Evolutionary conservation across 2,888 invertebrate species (phyloP).

Genomic region (Philereme transversata): DNA sequence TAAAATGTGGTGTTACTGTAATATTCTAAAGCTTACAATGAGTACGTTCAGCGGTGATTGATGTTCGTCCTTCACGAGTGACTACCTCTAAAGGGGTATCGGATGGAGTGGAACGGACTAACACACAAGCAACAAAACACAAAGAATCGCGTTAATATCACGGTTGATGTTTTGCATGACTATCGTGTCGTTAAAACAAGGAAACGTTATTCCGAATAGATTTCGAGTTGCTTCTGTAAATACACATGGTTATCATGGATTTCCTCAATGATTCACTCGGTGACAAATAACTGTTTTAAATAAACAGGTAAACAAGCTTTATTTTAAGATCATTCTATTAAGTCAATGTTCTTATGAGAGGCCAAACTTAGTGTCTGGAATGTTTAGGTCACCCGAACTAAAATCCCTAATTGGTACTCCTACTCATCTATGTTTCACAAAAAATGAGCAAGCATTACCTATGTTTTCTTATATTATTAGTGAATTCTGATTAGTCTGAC

Average conservation of each 20-base stretch:
- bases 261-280: slow-evolving; percentile 18
- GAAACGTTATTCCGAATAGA: slow-evolving; percentile 27
- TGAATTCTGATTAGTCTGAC: slow-evolving; percentile 32
- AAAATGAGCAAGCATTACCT: too few species aligned
- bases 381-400: too few species aligned
- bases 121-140: slow-evolving; percentile 43
- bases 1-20: slow-evolving; percentile 14
- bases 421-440: too few species aligned
- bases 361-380: too few species aligned
- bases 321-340: not conserved
- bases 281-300: slow-evolving; percentile 6
- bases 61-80: slow-evolving; percentile 56
- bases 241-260: slow-evolving; percentile 17
- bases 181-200: slow-evolving; percentile 34
- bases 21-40: slow-evolving; percentile 16
- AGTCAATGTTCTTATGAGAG: too few species aligned
- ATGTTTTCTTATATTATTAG: slow-evolving; percentile 7
- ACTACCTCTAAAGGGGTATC: slow-evolving; percentile 50
- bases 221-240: slow-evolving; percentile 28
- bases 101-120: slow-evolving; percentile 48
- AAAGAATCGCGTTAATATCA: slow-evolving; percentile 47
- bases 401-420: too few species aligned
- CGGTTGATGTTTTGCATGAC: slow-evolving; percentile 45
- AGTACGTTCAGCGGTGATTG: slow-evolving; percentile 31
- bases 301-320: not conserved